Evolutionary conservation across 1,140 invertebrate species (phyloP).

Genomic region (Antheraea mylitta): DNA sequence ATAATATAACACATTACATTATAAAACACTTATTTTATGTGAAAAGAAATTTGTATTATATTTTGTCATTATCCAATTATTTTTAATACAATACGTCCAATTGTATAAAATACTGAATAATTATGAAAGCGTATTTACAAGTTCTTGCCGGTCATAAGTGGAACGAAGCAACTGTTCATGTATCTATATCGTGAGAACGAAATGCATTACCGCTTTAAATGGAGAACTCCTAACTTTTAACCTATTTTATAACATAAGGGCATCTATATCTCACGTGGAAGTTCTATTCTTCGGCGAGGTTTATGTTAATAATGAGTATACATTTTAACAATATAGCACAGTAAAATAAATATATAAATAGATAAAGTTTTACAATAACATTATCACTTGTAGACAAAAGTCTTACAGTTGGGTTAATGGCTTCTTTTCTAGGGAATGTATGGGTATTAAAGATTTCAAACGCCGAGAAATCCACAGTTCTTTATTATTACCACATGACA

Average conservation of each 20-base stretch:
- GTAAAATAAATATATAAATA: neutral
- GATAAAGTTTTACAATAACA: neutral
- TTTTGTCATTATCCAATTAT: no score
- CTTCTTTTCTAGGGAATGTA: no score
- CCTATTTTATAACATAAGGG: constrained; percentile 35
- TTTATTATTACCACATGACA: no score
- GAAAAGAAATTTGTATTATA: no score
- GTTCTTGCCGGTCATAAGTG: constrained; percentile 19
- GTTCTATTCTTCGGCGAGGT: constrained; percentile 17
- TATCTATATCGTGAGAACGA: constrained; percentile 37
- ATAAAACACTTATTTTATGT: no score
- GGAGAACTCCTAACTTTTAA: constrained; percentile 30
- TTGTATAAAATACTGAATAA: no score
- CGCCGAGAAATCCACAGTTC: no score
- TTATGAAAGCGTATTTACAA: neutral
- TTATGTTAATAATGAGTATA: neutral
- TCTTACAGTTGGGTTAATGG: no score
- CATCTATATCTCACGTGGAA: constrained; percentile 23
- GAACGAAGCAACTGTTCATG: constrained; percentile 25
- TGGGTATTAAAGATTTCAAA: no score
- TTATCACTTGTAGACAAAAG: no score
- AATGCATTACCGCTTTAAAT: constrained; percentile 36
- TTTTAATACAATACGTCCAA: no score
- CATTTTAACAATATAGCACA: neutral
- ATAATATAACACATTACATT: no score